Evolutionary conservation across 2,888 invertebrate species (phyloP), one percentile per base, ranked within the genome.

Genomic region (Onchidella celtica): DNA sequence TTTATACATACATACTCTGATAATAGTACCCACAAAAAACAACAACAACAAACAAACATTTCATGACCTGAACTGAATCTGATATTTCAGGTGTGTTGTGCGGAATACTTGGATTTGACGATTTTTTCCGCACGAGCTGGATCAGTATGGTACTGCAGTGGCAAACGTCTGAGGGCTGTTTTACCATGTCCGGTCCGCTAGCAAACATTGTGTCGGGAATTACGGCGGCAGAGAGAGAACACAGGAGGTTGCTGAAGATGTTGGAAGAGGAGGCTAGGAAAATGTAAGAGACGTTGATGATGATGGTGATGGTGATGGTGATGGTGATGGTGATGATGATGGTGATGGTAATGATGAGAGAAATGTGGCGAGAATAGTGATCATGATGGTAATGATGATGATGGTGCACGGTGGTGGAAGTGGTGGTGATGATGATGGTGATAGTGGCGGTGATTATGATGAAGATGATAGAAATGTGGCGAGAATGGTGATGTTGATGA

Each of bases 81-180:
- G n/a, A n/a, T n/a, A n/a, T n/a, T n/a, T n/a, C 83, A 90, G 90
- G 85, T 66, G 82, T 89, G 9, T 68, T 90, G 17, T 90, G 90
- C 78, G 89, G 89, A 0, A 76, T 85, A 2, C 86, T 89, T 1
- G 90, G 90, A 0, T 89, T 86, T 73, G 87, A 88, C 61, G 85
- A 89, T 72, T 90, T 90, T 79, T 75, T 89, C 79, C 84, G 85
- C 11, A 61, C 79, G 2, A 87, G 88, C 29, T 90, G 89, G 89
- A 88, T 90, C 34, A 47, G 83, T 68, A 88, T 89, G 88, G 86
- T 89, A 3, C 79, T 89, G 2, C 70, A 66, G 14, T 89, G 88
- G 89, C 89, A 88, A n/a, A 85, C 82, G 55, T 81, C 82, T 21
- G 85, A 84, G n/a, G 89, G 90, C 38, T 90, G 88, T 69, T 89